Evolutionary conservation across 2,888 invertebrate genomes (phyloP).

Genomic region (Brachynemurus nebulosus): DNA sequence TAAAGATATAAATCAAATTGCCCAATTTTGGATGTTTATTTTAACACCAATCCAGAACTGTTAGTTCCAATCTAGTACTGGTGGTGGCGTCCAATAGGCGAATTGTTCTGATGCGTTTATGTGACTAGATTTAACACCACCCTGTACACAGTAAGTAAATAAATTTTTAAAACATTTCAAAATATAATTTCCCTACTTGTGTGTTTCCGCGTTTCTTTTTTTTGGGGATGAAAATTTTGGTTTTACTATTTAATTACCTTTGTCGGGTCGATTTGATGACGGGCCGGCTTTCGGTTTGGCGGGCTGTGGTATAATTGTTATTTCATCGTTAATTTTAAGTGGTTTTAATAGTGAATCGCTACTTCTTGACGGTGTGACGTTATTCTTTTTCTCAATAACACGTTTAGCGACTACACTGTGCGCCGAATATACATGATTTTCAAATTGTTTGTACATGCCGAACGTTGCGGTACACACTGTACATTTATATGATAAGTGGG

Average conservation of each 20-base stretch:
- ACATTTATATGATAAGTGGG: constrained; percentile 87
- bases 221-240: too few relatives aligned
- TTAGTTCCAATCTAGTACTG: too few relatives aligned
- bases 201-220: background rate
- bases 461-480: constrained; percentile 91
- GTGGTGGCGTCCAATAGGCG: too few relatives aligned
- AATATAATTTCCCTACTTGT: too few relatives aligned
- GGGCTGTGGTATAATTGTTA: constrained; percentile 79
- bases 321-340: constrained; percentile 76
- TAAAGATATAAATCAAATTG: too few relatives aligned
- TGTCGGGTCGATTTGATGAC: constrained; percentile 4
- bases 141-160: too few relatives aligned
- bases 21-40: too few relatives aligned
- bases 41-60: too few relatives aligned
- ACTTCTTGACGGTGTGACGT: constrained; percentile 24
- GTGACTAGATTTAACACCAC: too few relatives aligned
- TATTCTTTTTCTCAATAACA: constrained; percentile 64
- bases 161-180: too few relatives aligned
- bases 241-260: too few relatives aligned
- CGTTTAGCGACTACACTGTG: constrained; percentile 83
- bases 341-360: constrained; percentile 60
- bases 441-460: constrained; percentile 90
- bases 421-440: constrained; percentile 86
- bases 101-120: too few relatives aligned
- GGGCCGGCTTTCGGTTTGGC: constrained; percentile 31